Conservation (phyloP, 2,888 invertebrate genomes). For the Brenthis ino region DNA sequence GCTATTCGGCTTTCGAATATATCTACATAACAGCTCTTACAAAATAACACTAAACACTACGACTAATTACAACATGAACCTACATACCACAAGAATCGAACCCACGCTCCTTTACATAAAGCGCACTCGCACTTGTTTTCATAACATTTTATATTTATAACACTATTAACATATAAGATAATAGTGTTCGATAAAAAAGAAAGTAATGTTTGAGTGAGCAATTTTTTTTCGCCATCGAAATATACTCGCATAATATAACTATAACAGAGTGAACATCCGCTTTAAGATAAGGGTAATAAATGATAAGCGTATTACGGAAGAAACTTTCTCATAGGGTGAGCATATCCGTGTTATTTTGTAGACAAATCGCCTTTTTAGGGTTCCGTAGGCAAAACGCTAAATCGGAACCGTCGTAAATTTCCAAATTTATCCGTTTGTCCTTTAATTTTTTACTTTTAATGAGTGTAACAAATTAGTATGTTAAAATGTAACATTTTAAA, state of each 20-base stretch:
- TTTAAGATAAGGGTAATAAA: conserved; percentile 63
- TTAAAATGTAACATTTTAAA: too few relatives aligned
- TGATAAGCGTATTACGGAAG: conserved; percentile 55
- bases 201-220: conserved; percentile 18
- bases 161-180: conserved; percentile 22
- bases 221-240: conserved; percentile 33
- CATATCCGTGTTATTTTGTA: not conserved
- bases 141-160: conserved; percentile 11
- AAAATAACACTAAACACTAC: too few relatives aligned
- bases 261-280: conserved; percentile 48
- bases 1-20: too few relatives aligned
- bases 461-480: too few relatives aligned
- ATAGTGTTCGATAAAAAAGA: conserved; percentile 19
- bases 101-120: not conserved
- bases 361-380: not conserved
- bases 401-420: too few relatives aligned
- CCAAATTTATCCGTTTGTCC: too few relatives aligned
- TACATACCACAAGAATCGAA: too few relatives aligned
- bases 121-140: not conserved
- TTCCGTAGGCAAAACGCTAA: too few relatives aligned
- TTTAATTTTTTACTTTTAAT: too few relatives aligned
- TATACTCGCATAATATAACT: conserved; percentile 42
- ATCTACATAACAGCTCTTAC: too few relatives aligned
- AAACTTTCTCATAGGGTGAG: conserved; percentile 17
- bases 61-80: too few relatives aligned